Percentiles rank a stretch among this genome's conserved stretches.
Evolutionary conservation across 2,888 invertebrate species (phyloP).

Genomic region (Cryptocephalus primarius): DNA sequence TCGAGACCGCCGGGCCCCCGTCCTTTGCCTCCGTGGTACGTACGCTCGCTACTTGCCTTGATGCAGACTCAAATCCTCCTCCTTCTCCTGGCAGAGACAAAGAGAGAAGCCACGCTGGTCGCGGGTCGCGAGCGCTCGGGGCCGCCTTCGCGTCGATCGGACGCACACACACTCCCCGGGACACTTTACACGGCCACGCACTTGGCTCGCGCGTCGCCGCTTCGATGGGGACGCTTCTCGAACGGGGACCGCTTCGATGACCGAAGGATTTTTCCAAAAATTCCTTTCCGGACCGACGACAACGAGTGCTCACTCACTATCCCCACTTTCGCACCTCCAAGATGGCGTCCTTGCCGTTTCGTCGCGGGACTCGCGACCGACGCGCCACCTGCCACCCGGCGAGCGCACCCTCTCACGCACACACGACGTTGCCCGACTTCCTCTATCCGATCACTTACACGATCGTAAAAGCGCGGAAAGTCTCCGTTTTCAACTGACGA

Average conservation of each 20-base stretch:
- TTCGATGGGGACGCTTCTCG: no score
- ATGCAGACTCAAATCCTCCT: no score
- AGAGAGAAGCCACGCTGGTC: conserved; percentile 39
- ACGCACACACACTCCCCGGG: conserved; percentile 7
- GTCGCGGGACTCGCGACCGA: conserved; percentile 19
- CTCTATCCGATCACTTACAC: neutral
- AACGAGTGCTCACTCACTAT: conserved; percentile 35
- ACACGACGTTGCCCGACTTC: neutral
- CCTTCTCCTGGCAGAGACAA: conserved; percentile 35
- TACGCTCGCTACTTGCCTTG: no score
- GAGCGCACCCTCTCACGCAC: neutral
- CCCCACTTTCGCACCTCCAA: conserved; percentile 37
- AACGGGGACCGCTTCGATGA: conserved; percentile 23
- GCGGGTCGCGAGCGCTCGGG: no score
- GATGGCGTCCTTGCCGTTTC: conserved; percentile 27
- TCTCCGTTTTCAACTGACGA: conserved; percentile 1
- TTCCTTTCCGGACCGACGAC: conserved; percentile 24
- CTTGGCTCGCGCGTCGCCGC: no score
- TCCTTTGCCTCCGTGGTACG: no score
- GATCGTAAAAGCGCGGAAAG: conserved; percentile 3
- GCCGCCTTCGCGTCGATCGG: no score
- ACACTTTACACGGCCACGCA: conserved; percentile 30
- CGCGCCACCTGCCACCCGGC: neutral
- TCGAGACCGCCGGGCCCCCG: neutral
- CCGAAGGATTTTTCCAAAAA: conserved; percentile 26